Evolutionary conservation across 1,140 invertebrate genomes (phyloP).

Genomic region (Streblospio benedicti): DNA sequence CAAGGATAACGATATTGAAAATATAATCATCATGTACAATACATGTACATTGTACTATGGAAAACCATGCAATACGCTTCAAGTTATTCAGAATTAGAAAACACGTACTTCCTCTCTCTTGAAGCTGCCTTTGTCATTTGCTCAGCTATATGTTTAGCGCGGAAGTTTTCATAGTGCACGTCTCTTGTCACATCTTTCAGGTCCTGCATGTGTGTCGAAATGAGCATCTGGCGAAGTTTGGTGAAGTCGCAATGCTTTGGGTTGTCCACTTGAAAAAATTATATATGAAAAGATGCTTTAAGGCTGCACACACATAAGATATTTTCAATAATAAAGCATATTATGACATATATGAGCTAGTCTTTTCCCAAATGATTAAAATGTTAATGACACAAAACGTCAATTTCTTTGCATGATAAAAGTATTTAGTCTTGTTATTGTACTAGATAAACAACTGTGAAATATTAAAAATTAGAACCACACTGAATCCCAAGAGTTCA

Average conservation of each 20-base stretch:
- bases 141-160: constrained; percentile 36
- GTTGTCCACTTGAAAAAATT: constrained; percentile 45
- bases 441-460: not conserved
- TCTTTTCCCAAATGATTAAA: not conserved
- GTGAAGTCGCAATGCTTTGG: constrained; percentile 46
- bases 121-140: constrained; percentile 24
- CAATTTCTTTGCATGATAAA: not conserved
- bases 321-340: not conserved
- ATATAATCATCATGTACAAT: not conserved
- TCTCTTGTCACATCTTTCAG: constrained; percentile 47
- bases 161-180: constrained; percentile 46
- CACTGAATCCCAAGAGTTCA: too few species aligned
- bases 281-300: not conserved
- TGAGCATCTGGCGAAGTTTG: constrained; percentile 43
- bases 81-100: not conserved
- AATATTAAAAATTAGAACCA: too few species aligned
- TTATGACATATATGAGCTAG: not conserved
- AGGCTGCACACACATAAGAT: not conserved
- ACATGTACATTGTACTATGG: not conserved
- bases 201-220: constrained; percentile 50
- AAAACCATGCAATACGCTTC: not conserved
- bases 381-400: too few species aligned
- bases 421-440: not conserved
- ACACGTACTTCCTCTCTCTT: constrained; percentile 25
- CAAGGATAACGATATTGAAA: not conserved